Base-by-base conservation (phyloP, 92 coral and sea anemone species). In the Palythoa caribaeorum region DNA sequence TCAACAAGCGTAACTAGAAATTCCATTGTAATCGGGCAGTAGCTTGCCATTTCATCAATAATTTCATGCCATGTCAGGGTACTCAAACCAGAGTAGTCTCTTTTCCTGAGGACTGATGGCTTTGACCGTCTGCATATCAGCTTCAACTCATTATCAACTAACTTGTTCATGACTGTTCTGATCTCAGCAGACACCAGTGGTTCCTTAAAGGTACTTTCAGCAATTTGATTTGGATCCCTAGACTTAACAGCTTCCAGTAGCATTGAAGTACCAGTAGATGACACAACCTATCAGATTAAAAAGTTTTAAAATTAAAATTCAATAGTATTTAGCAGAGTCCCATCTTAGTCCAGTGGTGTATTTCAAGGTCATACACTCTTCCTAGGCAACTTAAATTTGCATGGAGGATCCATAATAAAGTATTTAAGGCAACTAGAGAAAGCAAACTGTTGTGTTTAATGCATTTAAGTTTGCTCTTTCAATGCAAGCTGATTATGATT, bases 11-110 rank as follows among this genome's bases (percentile, higher is more conserved):
- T 75, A 16, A 60, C 13, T 9, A 74, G 73, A 21, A 85, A 73
- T 71, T 85, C 60, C 83, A 74, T 85, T 28, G 89, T 74, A 73
- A 37, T 71, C 2, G 75, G 83, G 69, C 83, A 85, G 17, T 85
- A 13, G 44, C 37, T 85, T 75, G 55, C 73, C 52, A 85, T 85
- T 74, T 85, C 83, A 55, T 37, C 74, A 20, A 16, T 38, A 12
- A 85, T 85, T 53, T 73, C 83, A 35, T 74, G 60, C 83, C 89
- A 85, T 36, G 83, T 14, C 47, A 85, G 83, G 35, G 16, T 52
- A 38, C 73, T 54, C 19, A 85, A 55, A 52, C 83, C 83, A 2
- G 10, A 53, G 69, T 86, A 86, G 28, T 76, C 84, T 73, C 51
- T 57, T 73, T 76, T 86, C 60, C 84, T 52, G 1, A 75, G 72